Conservation (phyloP, 1,140 invertebrate genomes). For the Diorhabda elongata region DNA sequence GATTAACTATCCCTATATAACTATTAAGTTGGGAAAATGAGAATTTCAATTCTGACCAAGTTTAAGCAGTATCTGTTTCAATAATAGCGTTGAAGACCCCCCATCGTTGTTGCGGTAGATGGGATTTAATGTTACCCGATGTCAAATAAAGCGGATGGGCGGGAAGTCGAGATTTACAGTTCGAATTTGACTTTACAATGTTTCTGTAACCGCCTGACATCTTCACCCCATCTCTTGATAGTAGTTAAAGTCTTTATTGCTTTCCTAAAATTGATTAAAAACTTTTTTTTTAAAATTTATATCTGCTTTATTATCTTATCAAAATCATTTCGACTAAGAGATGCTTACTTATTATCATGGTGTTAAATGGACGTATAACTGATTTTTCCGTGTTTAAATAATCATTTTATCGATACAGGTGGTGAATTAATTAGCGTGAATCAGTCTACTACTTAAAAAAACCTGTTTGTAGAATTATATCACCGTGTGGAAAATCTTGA, state of each 20-base stretch:
- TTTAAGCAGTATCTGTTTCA: conserved; percentile 13
- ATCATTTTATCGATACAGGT: too few relatives aligned
- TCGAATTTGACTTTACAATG: conserved; percentile 39
- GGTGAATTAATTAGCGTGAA: too few relatives aligned
- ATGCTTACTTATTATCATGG: too few relatives aligned
- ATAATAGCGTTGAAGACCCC: conserved; percentile 13
- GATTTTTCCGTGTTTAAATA: too few relatives aligned
- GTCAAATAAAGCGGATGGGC: conserved; percentile 39
- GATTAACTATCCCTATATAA: conserved; percentile 13
- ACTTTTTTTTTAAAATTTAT: too few relatives aligned
- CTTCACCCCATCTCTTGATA: conserved; percentile 19
- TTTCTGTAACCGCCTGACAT: conserved; percentile 29
- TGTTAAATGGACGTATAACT: too few relatives aligned
- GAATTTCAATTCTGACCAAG: conserved; percentile 6
- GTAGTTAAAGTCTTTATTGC: neutral
- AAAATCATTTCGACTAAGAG: too few relatives aligned
- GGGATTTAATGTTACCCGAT: conserved; percentile 36
- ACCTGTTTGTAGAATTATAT: too few relatives aligned
- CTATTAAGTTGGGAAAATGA: neutral
- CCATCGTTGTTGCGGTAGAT: conserved; percentile 6
- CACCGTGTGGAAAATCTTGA: too few relatives aligned
- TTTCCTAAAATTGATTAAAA: neutral
- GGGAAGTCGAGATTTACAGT: conserved; percentile 38
- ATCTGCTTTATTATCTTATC: too few relatives aligned
- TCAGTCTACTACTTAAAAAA: too few relatives aligned